phyloP scores from a whole-genome alignment of 2,888 invertebrate species.

The Cerastis rubricosa region DNA sequence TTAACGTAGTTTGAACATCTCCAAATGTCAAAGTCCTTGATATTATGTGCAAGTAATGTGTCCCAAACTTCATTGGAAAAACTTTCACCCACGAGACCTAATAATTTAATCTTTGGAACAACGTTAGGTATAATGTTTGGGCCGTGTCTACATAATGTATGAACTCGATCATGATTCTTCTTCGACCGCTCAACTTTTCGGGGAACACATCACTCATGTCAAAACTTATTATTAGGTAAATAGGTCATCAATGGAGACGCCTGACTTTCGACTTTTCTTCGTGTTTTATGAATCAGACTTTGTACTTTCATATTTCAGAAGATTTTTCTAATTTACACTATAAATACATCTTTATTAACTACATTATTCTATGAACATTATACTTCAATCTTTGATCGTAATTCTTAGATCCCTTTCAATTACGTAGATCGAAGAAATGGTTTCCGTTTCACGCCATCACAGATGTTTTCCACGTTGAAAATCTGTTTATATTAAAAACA shows the following conservation, averaged over 20 bases:
- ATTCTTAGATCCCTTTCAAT: conserved; percentile 40
- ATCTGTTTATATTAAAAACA: conserved; percentile 59
- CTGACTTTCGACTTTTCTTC: conserved; percentile 38
- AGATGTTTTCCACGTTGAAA: conserved; percentile 53
- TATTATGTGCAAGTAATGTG: conserved; percentile 9
- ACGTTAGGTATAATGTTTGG: conserved; percentile 40
- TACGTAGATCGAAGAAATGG: conserved; percentile 43
- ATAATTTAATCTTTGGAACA: conserved; percentile 46
- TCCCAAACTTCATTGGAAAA: conserved; percentile 35
- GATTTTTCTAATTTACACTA: background rate
- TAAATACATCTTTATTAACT: background rate
- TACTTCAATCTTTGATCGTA: conserved; percentile 32
- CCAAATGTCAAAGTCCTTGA: conserved; percentile 8
- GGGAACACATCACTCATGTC: conserved; percentile 69
- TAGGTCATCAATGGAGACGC: conserved; percentile 57
- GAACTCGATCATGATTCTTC: conserved; percentile 64
- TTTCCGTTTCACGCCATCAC: conserved; percentile 53
- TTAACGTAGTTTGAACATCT: background rate
- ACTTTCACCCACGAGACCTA: conserved; percentile 25
- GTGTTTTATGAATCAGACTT: conserved; percentile 28
- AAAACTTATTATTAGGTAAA: conserved; percentile 69
- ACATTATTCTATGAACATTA: conserved; percentile 16
- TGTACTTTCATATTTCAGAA: conserved; percentile 13
- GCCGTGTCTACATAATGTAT: conserved; percentile 54
- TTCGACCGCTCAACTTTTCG: conserved; percentile 59